phyloP scores from a whole-genome alignment of 2,113 vertebrate genomes.

The Mustelus asterias region DNA sequence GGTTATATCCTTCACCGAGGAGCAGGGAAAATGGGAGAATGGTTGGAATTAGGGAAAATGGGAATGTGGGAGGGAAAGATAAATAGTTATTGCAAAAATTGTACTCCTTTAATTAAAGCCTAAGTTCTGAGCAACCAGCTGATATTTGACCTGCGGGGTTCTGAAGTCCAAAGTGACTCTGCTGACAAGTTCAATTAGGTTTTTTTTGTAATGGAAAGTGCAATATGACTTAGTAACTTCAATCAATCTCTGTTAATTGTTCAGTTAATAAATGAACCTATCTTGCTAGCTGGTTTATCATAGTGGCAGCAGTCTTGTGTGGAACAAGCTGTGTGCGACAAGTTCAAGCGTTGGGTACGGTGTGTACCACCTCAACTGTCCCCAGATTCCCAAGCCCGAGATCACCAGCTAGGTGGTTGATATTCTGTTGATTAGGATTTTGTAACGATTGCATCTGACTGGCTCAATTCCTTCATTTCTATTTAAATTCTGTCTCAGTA shows the following conservation, averaged over 20 bases:
- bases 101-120: background rate
- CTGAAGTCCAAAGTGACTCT: background rate
- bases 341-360: background rate
- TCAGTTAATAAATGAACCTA: constrained; percentile 13
- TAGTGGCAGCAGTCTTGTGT: background rate
- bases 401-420: background rate
- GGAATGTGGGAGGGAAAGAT: background rate
- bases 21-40: background rate
- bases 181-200: background rate
- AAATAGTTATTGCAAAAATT: background rate
- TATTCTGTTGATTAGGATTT: constrained; percentile 9
- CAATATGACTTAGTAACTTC: background rate
- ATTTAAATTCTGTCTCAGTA: constrained; percentile 28
- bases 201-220: background rate
- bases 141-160: background rate
- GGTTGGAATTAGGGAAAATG: too few relatives aligned
- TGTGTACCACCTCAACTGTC: too few relatives aligned
- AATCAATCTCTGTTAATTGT: background rate
- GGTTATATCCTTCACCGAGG: background rate
- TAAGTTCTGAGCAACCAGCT: background rate
- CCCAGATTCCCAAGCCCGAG: background rate
- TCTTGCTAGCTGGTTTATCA: background rate
- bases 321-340: background rate
- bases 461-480: background rate
- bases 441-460: background rate